These are phyloP conservation scores for Kradibia gibbosae DNA, from an alignment of 1,140 invertebrate genomes.

Conservation along the genomic window DNA sequence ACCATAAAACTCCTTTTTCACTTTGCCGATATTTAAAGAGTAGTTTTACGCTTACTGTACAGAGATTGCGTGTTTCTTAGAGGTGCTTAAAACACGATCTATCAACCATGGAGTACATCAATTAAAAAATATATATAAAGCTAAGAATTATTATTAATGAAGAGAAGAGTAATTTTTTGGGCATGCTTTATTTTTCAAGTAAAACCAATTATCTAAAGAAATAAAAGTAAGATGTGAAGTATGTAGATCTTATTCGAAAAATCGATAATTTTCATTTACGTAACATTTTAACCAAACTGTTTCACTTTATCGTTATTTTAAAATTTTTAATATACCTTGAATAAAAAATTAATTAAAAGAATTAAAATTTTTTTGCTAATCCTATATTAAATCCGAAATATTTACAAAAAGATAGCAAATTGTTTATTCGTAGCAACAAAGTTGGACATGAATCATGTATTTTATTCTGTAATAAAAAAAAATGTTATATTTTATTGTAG, in stretches of 20 bases:
- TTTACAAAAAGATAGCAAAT: too few species aligned
- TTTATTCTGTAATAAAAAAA: too few species aligned
- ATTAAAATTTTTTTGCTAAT: too few species aligned
- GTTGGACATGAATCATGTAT: too few species aligned
- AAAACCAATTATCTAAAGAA: not conserved
- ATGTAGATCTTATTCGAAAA: not conserved
- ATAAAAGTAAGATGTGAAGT: not conserved
- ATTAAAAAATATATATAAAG: not conserved
- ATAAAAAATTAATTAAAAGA: not conserved
- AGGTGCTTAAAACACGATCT: conserved; percentile 13
- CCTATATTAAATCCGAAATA: too few species aligned
- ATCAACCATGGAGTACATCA: conserved; percentile 8
- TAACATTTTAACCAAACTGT: not conserved
- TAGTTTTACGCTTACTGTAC: conserved; percentile 29
- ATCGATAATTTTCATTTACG: not conserved
- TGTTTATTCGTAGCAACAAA: too few species aligned
- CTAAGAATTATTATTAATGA: not conserved
- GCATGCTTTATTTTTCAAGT: not conserved
- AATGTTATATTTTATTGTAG: not conserved
- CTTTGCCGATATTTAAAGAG: conserved; percentile 29
- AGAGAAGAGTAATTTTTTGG: conserved; percentile 2
- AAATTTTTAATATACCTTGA: not conserved
- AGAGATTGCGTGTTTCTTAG: conserved; percentile 39
- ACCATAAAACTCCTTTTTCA: not conserved
- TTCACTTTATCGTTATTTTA: not conserved